Base-by-base conservation (phyloP, 1,140 invertebrate species). In the Drosophila arawakana region DNA sequence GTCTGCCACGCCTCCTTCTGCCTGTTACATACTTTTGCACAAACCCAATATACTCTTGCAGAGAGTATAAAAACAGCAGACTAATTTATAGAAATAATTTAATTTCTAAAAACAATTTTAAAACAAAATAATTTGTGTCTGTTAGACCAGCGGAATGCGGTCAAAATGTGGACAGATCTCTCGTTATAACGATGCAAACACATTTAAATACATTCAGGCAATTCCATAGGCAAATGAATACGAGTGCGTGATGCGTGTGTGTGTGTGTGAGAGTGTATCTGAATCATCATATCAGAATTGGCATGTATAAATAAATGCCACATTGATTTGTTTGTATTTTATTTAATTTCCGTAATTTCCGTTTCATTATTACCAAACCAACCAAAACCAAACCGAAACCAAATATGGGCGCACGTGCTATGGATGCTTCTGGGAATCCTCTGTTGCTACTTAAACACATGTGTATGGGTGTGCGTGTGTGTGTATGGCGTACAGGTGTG, bases 401-500 rank as follows among this genome's bases (percentile, higher is more conserved):
- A 76, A 76, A 76, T 73, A 67, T 75, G 43, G 71, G 54, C 80
- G 59, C 59, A 74, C 72, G 50, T 70, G 57, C 34, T 15, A 35
- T 39, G 54, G 49, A 60, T 60, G 41, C 47, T 76, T 8, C 7
- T 44, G 41, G 9, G 6, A 37, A 34, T 25, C 30, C 8, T 65
- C 34, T 62, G 49, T 59, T 41, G 68, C 18, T 67, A 37, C 54
- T 10, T 44, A 15, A 15, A 18, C 54, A 39, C 9, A 4, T 34
- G 13, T 11, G n/a, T 25, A 5, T 43, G 15, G 55, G 15, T 66
- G 52, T 34, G 46, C 39, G n/a, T 15, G 15, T 15, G 11, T 91
- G 58, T 65, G 46, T 49, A 34, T 74, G 67, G 50, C 71, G 68
- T 72, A 89, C 88, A 95, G 95, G 96, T 94, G 98, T 99, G 67